These are phyloP conservation scores for Oxyura jamaicensis DNA, from an alignment of 2,113 vertebrate species.

Conservation along the genomic window DNA sequence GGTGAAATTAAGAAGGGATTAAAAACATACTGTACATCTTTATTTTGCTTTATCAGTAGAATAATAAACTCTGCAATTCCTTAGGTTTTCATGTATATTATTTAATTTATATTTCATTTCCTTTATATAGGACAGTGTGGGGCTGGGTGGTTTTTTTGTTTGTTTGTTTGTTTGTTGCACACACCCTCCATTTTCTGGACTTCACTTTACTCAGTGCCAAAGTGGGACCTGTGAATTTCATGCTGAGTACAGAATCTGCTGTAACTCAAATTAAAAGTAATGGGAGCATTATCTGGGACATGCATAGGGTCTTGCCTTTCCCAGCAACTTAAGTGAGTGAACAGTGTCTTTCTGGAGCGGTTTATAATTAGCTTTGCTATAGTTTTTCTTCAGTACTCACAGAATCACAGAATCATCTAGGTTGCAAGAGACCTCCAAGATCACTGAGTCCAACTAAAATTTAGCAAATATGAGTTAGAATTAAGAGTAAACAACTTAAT, in stretches of 20 bases:
- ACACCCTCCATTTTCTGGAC: background rate
- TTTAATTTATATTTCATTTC: background rate
- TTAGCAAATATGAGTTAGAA: background rate
- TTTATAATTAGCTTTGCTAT: background rate
- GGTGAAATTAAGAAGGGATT: background rate
- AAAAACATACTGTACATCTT: background rate
- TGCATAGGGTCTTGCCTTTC: background rate
- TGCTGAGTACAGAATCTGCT: background rate
- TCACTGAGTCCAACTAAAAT: background rate
- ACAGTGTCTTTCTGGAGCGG: background rate
- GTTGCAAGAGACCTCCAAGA: too few species aligned
- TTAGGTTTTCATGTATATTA: background rate
- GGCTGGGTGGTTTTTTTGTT: background rate
- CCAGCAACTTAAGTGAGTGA: background rate
- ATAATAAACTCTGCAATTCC: background rate
- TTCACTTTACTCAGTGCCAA: background rate
- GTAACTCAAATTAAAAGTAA: background rate
- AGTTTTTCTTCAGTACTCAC: background rate
- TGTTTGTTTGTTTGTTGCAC: too few species aligned
- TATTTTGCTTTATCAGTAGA: background rate
- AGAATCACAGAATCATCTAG: too few species aligned
- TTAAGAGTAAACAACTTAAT: background rate
- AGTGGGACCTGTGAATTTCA: background rate
- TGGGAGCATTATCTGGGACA: background rate
- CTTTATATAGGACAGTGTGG: background rate